These are phyloP conservation scores for Drosophila koepferae DNA, from an alignment of 2,888 invertebrate species.

Conservation along the genomic window DNA sequence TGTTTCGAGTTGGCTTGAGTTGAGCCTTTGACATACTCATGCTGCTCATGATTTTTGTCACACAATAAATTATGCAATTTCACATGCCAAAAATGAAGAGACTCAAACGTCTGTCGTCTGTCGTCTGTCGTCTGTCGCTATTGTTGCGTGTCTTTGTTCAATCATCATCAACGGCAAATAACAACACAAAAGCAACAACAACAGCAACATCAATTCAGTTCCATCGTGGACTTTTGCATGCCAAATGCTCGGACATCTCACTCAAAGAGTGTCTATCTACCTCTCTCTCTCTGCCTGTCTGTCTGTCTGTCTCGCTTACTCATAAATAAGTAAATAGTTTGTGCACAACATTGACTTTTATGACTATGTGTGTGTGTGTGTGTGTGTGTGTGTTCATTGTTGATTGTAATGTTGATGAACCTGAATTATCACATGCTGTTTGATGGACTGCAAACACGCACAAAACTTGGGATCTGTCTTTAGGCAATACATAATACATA, in stretches of 20 bases:
- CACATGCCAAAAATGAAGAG: constrained; percentile 75
- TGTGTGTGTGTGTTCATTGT: constrained; percentile 35
- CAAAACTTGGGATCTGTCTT: constrained; percentile 44
- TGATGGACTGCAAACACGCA: constrained; percentile 79
- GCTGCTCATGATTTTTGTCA: constrained; percentile 75
- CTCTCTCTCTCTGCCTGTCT: not conserved
- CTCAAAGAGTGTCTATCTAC: constrained; percentile 14
- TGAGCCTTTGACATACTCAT: constrained; percentile 6
- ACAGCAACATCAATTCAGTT: constrained; percentile 1
- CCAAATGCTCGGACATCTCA: constrained; percentile 57
- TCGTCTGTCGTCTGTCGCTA: constrained; percentile 40
- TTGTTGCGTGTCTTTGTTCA: constrained; percentile 74
- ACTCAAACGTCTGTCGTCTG: constrained; percentile 15
- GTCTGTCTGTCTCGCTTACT: constrained; percentile 4
- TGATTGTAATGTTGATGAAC: constrained; percentile 79
- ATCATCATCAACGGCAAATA: constrained; percentile 67
- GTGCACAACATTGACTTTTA: constrained; percentile 70
- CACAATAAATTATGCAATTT: constrained; percentile 80
- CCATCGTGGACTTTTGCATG: constrained; percentile 61
- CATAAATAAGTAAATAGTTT: constrained; percentile 74
- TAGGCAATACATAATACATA: constrained; percentile 20
- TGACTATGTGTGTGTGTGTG: constrained; percentile 24
- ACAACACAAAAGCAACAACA: constrained; percentile 15
- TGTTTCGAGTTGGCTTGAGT: not conserved
- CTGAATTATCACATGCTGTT: constrained; percentile 78